Conservation (phyloP, 2,113 vertebrate genomes). For the Rhabdornis inornatus region DNA sequence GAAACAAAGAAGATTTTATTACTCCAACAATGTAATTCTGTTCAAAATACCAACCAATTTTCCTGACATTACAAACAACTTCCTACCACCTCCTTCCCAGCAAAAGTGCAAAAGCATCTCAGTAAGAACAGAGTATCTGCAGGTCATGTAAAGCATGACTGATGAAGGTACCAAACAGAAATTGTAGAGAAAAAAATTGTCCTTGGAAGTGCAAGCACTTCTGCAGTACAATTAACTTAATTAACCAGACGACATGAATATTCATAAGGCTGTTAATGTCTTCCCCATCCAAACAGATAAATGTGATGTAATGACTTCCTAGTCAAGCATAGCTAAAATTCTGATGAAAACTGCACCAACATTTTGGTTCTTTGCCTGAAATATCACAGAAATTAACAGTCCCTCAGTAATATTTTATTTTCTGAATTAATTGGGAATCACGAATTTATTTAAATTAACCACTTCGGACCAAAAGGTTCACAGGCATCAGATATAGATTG, state of each 20-base stretch:
- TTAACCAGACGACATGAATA: constrained; percentile 92
- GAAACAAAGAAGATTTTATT: constrained; percentile 14
- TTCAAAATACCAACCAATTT: constrained; percentile 35
- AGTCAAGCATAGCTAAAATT: constrained; percentile 90
- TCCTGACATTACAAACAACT: constrained; percentile 1
- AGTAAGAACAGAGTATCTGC: constrained; percentile 46
- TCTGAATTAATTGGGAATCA: constrained; percentile 76
- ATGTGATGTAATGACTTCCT: constrained; percentile 90
- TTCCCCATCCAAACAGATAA: constrained; percentile 87
- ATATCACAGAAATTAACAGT: constrained; percentile 80
- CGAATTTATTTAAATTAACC: constrained; percentile 69
- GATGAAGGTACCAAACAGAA: constrained; percentile 65
- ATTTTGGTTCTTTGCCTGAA: constrained; percentile 82
- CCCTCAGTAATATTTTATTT: constrained; percentile 77
- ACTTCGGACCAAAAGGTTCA: constrained; percentile 49
- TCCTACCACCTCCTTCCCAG: neutral
- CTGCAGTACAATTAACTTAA: constrained; percentile 94
- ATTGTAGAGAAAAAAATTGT: constrained; percentile 62
- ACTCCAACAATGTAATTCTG: neutral
- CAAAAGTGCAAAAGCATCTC: constrained; percentile 30
- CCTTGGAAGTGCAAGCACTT: constrained; percentile 88
- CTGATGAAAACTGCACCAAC: constrained; percentile 80
- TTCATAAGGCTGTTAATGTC: constrained; percentile 92
- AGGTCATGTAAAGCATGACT: constrained; percentile 61
- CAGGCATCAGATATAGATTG: constrained; percentile 35